These are phyloP conservation scores for Thymelicus acteon DNA, from an alignment of 2,888 invertebrate species.

Conservation along the genomic window DNA sequence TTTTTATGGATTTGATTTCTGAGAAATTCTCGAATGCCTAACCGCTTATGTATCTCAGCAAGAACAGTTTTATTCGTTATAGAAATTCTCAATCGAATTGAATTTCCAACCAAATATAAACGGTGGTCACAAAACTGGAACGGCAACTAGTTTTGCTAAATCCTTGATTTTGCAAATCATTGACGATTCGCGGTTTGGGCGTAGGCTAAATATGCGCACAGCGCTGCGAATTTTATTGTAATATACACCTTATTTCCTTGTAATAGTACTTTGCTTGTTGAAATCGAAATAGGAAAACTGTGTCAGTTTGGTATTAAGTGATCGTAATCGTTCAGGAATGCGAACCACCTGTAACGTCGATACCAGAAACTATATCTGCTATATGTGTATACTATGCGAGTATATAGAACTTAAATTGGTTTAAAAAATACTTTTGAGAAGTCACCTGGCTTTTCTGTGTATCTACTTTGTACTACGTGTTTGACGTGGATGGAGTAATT, in stretches of 20 bases:
- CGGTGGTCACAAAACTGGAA: slow-evolving; percentile 46
- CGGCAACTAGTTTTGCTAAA: slow-evolving; percentile 55
- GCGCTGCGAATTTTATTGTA: slow-evolving; percentile 52
- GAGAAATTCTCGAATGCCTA: background rate
- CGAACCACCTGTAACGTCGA: slow-evolving; percentile 68
- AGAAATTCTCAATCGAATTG: slow-evolving; percentile 12
- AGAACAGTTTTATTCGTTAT: background rate
- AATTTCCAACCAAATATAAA: slow-evolving; percentile 14
- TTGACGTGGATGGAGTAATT: too few species aligned
- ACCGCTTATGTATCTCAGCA: background rate
- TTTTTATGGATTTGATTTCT: too few species aligned
- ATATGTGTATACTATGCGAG: background rate
- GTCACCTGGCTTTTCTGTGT: too few species aligned
- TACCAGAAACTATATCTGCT: slow-evolving; percentile 43
- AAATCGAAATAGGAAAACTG: slow-evolving; percentile 50
- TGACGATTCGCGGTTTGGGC: slow-evolving; percentile 63
- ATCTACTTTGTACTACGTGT: too few species aligned
- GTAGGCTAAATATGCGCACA: slow-evolving; percentile 75
- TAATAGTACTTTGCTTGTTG: slow-evolving; percentile 51
- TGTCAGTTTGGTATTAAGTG: slow-evolving; percentile 57
- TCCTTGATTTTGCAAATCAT: slow-evolving; percentile 77
- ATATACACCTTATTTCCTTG: slow-evolving; percentile 60
- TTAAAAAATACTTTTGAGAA: background rate
- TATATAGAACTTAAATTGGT: slow-evolving; percentile 7
- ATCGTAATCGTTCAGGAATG: slow-evolving; percentile 67